Percentiles rank a stretch among this genome's conserved stretches.
These are phyloP conservation scores for Rhinolophus ferrumequinum DNA, from an alignment of 2,113 vertebrate species.

Conservation along the genomic window DNA sequence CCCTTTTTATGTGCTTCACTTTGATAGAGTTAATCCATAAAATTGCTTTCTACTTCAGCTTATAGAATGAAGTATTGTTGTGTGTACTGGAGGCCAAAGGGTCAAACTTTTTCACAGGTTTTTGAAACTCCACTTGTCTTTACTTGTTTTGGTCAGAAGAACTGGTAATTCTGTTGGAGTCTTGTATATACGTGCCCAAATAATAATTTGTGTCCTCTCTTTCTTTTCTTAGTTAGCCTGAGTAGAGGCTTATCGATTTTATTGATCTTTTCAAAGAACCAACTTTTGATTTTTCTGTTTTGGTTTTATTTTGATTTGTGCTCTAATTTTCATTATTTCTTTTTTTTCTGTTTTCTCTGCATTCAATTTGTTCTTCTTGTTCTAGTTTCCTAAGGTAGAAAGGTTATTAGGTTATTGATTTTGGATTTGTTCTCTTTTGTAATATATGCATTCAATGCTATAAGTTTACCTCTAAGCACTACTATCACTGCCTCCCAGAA, in stretches of 20 bases:
- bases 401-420: too few relatives aligned
- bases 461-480: too few relatives aligned
- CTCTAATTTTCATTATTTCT: too few relatives aligned
- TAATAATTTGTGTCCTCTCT: not conserved
- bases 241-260: not conserved
- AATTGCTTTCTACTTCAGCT: not conserved
- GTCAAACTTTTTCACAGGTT: not conserved
- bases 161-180: not conserved
- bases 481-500: too few relatives aligned
- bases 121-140: constrained; percentile 19
- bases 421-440: too few relatives aligned
- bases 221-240: not conserved
- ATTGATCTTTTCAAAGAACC: not conserved
- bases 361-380: too few relatives aligned
- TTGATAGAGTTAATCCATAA: constrained; percentile 24
- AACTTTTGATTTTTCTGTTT: not conserved
- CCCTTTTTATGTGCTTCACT: constrained; percentile 16
- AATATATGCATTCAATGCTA: too few relatives aligned
- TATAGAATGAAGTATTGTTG: constrained; percentile 33
- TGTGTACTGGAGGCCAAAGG: not conserved
- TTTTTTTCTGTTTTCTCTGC: too few relatives aligned
- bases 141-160: constrained; percentile 25
- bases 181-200: not conserved
- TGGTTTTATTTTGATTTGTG: not conserved
- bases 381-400: too few relatives aligned